Evolutionary conservation across 2,113 vertebrate genomes (phyloP).

Genomic region (Anguilla japonica): DNA sequence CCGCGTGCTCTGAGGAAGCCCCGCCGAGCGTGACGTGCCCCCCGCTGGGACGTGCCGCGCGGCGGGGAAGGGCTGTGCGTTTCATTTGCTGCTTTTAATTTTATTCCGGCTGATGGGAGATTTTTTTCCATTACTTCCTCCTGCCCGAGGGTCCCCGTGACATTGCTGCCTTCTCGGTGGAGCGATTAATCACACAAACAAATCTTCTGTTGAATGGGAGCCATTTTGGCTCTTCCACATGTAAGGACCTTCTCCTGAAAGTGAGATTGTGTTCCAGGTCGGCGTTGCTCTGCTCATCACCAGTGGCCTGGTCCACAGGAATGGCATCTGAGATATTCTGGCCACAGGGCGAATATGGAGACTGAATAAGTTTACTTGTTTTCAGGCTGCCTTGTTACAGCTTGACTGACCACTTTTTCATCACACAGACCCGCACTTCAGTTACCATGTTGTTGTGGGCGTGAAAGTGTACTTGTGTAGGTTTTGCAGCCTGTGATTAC

Average conservation of each 20-base stretch:
- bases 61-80: not conserved
- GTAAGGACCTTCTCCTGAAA: constrained; percentile 4
- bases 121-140: not conserved
- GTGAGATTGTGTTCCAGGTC: not conserved
- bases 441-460: no score
- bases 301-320: not conserved
- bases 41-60: not conserved
- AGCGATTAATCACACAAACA: constrained; percentile 9
- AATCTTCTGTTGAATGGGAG: not conserved
- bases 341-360: not conserved
- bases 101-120: not conserved
- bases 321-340: not conserved
- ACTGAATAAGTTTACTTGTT: not conserved
- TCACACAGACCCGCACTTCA: no score
- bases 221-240: not conserved
- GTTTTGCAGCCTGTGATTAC: no score
- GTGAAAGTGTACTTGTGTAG: not conserved
- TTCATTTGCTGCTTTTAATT: constrained; percentile 9
- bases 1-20: not conserved
- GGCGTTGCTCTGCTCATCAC: not conserved
- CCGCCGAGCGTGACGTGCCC: no score
- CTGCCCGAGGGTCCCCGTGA: not conserved
- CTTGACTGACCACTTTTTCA: not conserved
- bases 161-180: not conserved
- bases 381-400: not conserved